phyloP scores from a whole-genome alignment of 2,797 vertebrate genomes.

The Echeneis naucrates region DNA sequence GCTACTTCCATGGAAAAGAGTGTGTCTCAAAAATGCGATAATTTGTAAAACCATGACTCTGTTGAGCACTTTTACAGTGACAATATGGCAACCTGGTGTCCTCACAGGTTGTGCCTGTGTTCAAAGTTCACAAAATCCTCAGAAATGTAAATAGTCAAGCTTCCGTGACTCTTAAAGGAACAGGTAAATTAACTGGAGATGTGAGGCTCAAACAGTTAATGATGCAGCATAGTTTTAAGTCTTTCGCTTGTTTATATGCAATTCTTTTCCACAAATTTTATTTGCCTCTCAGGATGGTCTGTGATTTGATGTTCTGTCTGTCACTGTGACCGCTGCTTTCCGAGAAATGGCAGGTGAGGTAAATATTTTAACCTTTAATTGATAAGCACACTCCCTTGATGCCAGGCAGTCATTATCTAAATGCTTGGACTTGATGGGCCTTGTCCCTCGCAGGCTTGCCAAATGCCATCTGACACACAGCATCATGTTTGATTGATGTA shows the following conservation, averaged over 20 bases:
- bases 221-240: neutral
- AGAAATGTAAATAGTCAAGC: neutral
- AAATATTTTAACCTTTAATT: conserved; percentile 58
- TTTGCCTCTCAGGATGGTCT: neutral
- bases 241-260: conserved; percentile 1
- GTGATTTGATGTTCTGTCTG: neutral
- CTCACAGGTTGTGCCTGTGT: neutral
- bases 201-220: neutral
- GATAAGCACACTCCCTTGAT: conserved; percentile 5
- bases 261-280: neutral
- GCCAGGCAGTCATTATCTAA: conserved; percentile 39
- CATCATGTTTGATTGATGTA: conserved; percentile 50
- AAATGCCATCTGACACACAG: conserved; percentile 51
- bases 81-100: neutral
- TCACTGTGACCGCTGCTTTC: neutral
- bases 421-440: conserved; percentile 12
- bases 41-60: conserved; percentile 28
- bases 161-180: neutral
- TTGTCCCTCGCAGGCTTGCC: conserved; percentile 43
- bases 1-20: conserved; percentile 49
- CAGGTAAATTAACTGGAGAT: neutral
- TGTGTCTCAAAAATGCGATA: conserved; percentile 41
- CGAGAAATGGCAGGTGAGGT: neutral
- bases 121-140: conserved; percentile 1
- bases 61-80: neutral